Evolutionary conservation across 2,888 invertebrate genomes (phyloP).

Genomic region (Amiota minor): DNA sequence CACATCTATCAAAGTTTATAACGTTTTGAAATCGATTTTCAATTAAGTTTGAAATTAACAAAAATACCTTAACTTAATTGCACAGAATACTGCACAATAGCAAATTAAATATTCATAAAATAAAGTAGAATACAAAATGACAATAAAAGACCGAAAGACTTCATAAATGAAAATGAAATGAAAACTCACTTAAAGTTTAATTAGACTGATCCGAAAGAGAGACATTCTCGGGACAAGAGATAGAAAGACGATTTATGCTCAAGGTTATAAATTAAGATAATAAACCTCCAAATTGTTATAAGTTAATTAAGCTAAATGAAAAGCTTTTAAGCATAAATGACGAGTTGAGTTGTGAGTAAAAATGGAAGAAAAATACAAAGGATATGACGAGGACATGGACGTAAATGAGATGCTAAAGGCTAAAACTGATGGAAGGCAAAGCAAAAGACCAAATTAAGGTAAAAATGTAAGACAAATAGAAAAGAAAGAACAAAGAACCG

Average conservation of each 20-base stretch:
- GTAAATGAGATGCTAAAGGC: not conserved
- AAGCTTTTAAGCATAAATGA: slow-evolving; percentile 59
- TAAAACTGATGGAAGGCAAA: slow-evolving; percentile 28
- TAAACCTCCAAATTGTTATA: slow-evolving; percentile 65
- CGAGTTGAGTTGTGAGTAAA: slow-evolving; percentile 24
- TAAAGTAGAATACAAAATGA: slow-evolving; percentile 23
- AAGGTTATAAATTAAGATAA: slow-evolving; percentile 63
- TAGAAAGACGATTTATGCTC: slow-evolving; percentile 45
- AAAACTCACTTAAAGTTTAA: slow-evolving; percentile 50
- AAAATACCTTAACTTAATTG: slow-evolving; percentile 9
- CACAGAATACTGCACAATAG: slow-evolving; percentile 19
- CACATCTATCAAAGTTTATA: slow-evolving; percentile 6
- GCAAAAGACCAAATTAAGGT: slow-evolving; percentile 40
- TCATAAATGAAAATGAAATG: slow-evolving; percentile 29
- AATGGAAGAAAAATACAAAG: not conserved
- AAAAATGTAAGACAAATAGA: slow-evolving; percentile 31
- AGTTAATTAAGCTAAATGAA: slow-evolving; percentile 68
- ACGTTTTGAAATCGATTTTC: not conserved
- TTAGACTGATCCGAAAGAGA: slow-evolving; percentile 29
- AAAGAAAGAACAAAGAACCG: slow-evolving; percentile 39
- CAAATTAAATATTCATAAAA: slow-evolving; percentile 41
- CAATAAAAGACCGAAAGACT: slow-evolving; percentile 14
- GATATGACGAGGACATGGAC: not conserved
- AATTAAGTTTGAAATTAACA: slow-evolving; percentile 9
- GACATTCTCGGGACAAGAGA: not conserved